Percentiles rank a stretch among this genome's conserved stretches.
phyloP scores from a whole-genome alignment of 1,140 invertebrate genomes.

The Tetramorium simillimum region DNA sequence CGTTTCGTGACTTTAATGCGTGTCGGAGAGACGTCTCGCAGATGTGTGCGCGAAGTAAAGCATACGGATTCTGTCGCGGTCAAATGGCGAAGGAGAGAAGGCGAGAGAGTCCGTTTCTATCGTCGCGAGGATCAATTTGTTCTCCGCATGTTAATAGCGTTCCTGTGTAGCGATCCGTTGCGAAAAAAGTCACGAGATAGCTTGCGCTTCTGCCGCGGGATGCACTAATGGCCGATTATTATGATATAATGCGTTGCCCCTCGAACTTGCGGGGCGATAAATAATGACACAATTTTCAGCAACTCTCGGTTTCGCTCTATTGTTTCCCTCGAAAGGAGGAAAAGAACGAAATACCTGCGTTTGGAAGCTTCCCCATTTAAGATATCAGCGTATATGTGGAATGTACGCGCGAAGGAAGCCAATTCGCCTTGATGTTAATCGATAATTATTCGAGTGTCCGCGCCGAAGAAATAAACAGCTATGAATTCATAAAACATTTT shows the following conservation, averaged over 20 bases:
- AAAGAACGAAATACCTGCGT: background rate
- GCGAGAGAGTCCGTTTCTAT: background rate
- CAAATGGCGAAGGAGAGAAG: background rate
- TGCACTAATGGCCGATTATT: constrained; percentile 42
- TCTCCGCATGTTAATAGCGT: constrained; percentile 61
- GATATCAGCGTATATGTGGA: background rate
- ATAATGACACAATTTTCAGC: background rate
- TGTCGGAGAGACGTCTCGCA: background rate
- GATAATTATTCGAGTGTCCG: background rate
- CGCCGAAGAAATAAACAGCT: background rate
- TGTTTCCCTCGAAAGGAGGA: background rate
- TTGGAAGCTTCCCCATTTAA: background rate
- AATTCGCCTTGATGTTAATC: background rate
- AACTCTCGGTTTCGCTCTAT: background rate
- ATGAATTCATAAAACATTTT: background rate
- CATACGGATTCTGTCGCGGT: background rate
- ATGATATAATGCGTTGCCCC: background rate
- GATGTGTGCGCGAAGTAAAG: background rate
- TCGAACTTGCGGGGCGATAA: background rate
- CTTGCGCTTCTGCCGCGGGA: background rate
- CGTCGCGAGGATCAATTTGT: constrained; percentile 27
- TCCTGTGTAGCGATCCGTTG: constrained; percentile 55
- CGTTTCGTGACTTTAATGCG: constrained; percentile 45
- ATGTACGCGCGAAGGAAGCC: background rate
- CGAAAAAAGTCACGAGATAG: constrained; percentile 43